These are phyloP conservation scores for Rhinolophus ferrumequinum DNA, from an alignment of 2,113 vertebrate species.

Conservation along the genomic window DNA sequence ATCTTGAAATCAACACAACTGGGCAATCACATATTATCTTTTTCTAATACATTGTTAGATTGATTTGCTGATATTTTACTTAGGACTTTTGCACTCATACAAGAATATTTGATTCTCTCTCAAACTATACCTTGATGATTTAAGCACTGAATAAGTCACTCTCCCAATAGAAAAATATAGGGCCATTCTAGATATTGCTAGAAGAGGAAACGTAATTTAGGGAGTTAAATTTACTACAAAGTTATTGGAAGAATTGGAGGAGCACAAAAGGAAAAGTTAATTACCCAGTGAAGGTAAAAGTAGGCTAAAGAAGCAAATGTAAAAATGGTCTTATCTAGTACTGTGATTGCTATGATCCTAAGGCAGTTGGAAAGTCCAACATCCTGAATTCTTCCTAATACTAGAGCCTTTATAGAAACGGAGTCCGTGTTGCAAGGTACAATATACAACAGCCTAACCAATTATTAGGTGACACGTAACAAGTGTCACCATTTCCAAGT, in stretches of 20 bases:
- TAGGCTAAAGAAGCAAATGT: not conserved
- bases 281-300: not conserved
- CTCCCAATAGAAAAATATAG: not conserved
- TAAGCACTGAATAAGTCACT: not conserved
- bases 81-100: not conserved
- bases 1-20: not conserved
- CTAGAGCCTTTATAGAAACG: not conserved
- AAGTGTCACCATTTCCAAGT: not conserved
- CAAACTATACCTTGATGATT: not conserved
- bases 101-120: not conserved
- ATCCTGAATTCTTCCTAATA: not conserved
- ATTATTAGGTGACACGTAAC: not conserved
- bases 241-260: not conserved
- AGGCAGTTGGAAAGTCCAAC: not conserved
- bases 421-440: not conserved
- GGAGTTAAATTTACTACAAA: not conserved
- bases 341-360: not conserved
- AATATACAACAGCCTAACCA: not conserved
- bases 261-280: not conserved
- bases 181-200: not conserved
- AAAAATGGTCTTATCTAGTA: not conserved
- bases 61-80: not conserved
- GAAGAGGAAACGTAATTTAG: not conserved
- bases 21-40: not conserved
- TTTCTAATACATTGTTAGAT: not conserved